Base-by-base conservation (phyloP, 2,797 vertebrate species). In the Choloepus didactylus region DNA sequence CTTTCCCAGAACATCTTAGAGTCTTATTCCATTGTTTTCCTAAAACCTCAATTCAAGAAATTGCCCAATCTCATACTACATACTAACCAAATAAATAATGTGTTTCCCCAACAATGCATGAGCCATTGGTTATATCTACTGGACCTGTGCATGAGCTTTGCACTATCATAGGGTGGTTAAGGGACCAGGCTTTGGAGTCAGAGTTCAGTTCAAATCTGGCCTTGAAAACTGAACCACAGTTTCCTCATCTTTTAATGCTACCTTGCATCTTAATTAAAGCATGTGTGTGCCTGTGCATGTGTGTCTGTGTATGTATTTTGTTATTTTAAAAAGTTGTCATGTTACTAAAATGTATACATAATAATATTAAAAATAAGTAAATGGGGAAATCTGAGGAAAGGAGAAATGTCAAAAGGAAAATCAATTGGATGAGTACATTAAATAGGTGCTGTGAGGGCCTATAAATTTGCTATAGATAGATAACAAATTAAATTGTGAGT, bases 71-170 rank as follows among this genome's bases (percentile, higher is more conserved):
- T 83, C 19, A 54, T 35, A 2, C 23, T 46, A 35, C 14, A 82
- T 77, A 82, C 56, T 92, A 41, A 41, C 41, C 27, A 91, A 89
- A 64, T 77, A 54, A 94, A 67, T 86, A 89, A 91, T 87, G 44
- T 73, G 75, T 82, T 77, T 93, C 35, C 35, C 66, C 35, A 29
- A 51, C n/a, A 92, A 44, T 81, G 1, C 86, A 29, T 62, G 23
- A 91, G 79, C 14, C 77, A n/a, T 76, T 85, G 27, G 2, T 86
- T 77, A 6, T 92, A 73, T 69, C 11, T 87, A 0, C 49, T 94
- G 66, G 1, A 80, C 90, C 14, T 94, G 7, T 89, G 15, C 5
- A 10, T 56, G 35, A 79, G 31, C 21, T 11, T 89, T 93, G 80
- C 14, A 72, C 15, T 81, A 41, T 72, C 46, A 16, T 64, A 31